Evolutionary conservation across 1,140 invertebrate genomes (phyloP).

Genomic region (Orchesella cincta): DNA sequence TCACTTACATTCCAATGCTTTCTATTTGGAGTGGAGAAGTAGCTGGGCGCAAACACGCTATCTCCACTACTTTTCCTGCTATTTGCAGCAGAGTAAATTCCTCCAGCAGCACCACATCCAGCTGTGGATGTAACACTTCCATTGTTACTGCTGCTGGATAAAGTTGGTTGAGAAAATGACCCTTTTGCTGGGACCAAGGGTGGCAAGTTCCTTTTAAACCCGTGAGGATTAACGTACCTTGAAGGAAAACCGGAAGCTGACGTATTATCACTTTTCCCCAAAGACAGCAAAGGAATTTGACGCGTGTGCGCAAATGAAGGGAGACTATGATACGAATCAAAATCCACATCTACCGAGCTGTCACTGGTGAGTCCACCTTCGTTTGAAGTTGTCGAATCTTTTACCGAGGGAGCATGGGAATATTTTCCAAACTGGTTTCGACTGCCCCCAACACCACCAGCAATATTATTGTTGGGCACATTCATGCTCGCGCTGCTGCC

Average conservation of each 20-base stretch:
- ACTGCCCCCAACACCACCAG: neutral
- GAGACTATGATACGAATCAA: neutral
- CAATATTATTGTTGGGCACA: neutral
- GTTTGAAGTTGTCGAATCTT: too few relatives aligned
- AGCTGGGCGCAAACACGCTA: neutral
- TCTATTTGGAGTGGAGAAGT: neutral
- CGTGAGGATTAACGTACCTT: too few relatives aligned
- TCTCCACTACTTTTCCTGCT: too few relatives aligned
- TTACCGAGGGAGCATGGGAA: too few relatives aligned
- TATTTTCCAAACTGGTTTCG: too few relatives aligned
- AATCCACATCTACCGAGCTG: neutral
- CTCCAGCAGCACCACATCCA: neutral
- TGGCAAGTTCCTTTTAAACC: too few relatives aligned
- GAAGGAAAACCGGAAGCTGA: too few relatives aligned
- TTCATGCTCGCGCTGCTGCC: neutral
- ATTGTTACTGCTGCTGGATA: constrained; percentile 11
- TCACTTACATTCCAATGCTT: neutral
- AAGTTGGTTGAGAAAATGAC: neutral
- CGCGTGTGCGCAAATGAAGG: neutral
- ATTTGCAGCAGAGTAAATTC: neutral
- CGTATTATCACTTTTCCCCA: neutral
- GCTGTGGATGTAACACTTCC: neutral
- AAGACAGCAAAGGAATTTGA: neutral
- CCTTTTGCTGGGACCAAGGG: neutral
- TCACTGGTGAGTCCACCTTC: too few relatives aligned